Conservation (phyloP, 2,797 vertebrate genomes). For the Chromobotia macracanthus region DNA sequence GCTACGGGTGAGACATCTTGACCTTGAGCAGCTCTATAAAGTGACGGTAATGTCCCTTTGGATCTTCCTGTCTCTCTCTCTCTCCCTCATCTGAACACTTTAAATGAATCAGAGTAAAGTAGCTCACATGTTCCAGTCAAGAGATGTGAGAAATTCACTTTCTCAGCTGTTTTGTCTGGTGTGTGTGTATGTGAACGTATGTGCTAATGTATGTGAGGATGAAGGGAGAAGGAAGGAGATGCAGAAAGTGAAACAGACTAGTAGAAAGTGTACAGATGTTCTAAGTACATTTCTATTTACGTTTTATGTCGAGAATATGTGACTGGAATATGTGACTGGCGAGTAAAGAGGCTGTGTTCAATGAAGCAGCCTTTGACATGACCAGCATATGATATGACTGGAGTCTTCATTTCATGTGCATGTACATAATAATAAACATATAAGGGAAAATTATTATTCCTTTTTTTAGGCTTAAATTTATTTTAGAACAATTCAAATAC, state of each 20-base stretch:
- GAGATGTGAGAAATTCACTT: background rate
- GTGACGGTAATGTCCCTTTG: background rate
- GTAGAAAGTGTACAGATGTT: no score
- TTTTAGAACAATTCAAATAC: no score
- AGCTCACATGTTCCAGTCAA: slow-evolving; percentile 17
- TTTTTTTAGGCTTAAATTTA: no score
- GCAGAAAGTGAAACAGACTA: no score
- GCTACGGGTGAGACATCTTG: background rate
- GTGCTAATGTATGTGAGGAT: slow-evolving; percentile 25
- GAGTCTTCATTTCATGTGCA: no score
- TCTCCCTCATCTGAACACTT: slow-evolving; percentile 35
- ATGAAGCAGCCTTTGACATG: no score
- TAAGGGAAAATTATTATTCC: no score
- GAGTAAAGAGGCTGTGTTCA: no score
- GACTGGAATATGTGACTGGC: no score
- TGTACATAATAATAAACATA: no score
- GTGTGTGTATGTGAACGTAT: slow-evolving; percentile 33
- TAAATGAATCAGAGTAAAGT: slow-evolving; percentile 48
- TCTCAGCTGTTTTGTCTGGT: background rate
- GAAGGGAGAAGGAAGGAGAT: background rate
- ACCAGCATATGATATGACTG: no score
- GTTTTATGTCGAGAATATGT: background rate
- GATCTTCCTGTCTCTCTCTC: background rate
- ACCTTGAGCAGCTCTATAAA: slow-evolving; percentile 11
- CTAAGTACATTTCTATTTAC: background rate